Evolutionary conservation across 2,113 vertebrate species (phyloP), one percentile per base, ranked within the genome.

Genomic region (Perca fluviatilis): DNA sequence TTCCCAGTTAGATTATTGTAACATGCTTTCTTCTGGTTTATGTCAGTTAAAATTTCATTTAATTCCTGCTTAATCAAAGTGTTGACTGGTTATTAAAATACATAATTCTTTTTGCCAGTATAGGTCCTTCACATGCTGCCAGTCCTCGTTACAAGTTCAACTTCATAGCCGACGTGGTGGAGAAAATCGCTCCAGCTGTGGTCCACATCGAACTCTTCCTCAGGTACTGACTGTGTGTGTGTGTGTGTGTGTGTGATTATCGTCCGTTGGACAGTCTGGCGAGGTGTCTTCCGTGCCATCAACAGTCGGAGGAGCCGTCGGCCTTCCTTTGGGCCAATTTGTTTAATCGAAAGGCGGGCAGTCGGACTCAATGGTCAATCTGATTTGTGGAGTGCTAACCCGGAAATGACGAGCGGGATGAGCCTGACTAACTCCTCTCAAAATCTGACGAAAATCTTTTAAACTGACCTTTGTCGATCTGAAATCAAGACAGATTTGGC

Each of bases 131-230:
- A 93, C 94, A 96, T 84, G 94, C 91, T 85, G 94, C 83, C 95
- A 99, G 98, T 85, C 97, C 97, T 0, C 95, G 98, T 75, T 97
- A 96, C 94, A 98, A 97, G 93, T 99, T 98, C 94, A 99, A 99
- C 96, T 99, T 99, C 95, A 99, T 99, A 6, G 98, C 98, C 0
- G 98, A 99, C 54, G 98, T 99, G 83, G 98, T 99, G 91, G 97
- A 99, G 94, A 98, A 98, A 93, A 99, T 98, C 6, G 97, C 97
- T 0, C 98, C 98, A 0, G 97, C 98, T 11, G 98, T 99, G 88
- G 98, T 98, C n/a, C 98, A 99, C 90, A 97, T 99, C 16, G 98
- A 99, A 85, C 96, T 99, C 58, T 98, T 98, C 79, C 93, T 98
- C 82, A 98, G 96, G 98, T 98, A 95, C 30, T 16, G 12, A 9